These are phyloP conservation scores for Amphimallon solstitiale DNA, from an alignment of 2,888 invertebrate species.

Conservation along the genomic window DNA sequence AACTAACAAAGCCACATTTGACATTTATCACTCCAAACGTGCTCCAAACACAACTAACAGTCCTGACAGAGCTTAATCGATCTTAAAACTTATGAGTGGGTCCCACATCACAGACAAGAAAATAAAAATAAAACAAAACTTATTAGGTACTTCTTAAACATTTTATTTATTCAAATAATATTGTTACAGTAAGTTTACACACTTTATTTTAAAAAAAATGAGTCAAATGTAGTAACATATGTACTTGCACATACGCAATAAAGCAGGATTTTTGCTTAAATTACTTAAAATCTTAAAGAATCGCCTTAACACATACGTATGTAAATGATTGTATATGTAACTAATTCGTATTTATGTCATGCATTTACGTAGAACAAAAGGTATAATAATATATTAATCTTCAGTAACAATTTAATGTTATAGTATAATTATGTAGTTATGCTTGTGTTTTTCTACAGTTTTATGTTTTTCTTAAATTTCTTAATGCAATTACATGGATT, in stretches of 20 bases:
- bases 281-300: slow-evolving; percentile 34
- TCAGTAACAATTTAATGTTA: slow-evolving; percentile 34
- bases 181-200: slow-evolving; percentile 48
- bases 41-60: no score
- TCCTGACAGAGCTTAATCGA: no score
- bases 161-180: slow-evolving; percentile 50
- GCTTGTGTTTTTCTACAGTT: slow-evolving; percentile 20
- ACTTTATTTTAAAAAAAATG: slow-evolving; percentile 47
- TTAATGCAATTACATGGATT: slow-evolving; percentile 32
- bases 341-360: slow-evolving; percentile 22
- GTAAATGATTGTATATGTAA: slow-evolving; percentile 27
- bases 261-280: slow-evolving; percentile 37
- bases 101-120: no score
- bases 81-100: no score
- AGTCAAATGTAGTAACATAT: slow-evolving; percentile 43
- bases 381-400: slow-evolving; percentile 21
- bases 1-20: no score
- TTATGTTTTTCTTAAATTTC: no score
- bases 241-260: no score
- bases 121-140: not conserved
- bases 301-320: slow-evolving; percentile 20
- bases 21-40: no score
- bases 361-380: slow-evolving; percentile 10
- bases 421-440: slow-evolving; percentile 35
- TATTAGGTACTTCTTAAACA: slow-evolving; percentile 40